Evolutionary conservation across 2,113 vertebrate genomes (phyloP).

Genomic region (Natator depressus): DNA sequence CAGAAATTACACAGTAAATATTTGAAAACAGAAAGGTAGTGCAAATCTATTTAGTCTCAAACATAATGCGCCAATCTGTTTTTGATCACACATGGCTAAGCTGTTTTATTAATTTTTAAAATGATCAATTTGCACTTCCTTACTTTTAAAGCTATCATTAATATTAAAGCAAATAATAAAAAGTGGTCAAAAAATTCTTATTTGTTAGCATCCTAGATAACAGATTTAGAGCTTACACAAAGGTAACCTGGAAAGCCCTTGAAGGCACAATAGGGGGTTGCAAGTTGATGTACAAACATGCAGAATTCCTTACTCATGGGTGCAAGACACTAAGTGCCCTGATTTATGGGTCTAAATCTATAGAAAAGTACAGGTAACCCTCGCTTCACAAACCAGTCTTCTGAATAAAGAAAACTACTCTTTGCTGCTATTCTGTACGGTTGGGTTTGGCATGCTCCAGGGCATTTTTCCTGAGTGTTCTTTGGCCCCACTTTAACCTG

Average conservation of each 20-base stretch:
- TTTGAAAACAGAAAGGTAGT: constrained; percentile 67
- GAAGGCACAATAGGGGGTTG: constrained; percentile 31
- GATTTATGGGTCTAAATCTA: constrained; percentile 57
- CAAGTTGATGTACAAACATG: constrained; percentile 60
- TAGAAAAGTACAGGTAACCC: constrained; percentile 54
- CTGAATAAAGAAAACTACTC: constrained; percentile 64
- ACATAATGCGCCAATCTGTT: constrained; percentile 57
- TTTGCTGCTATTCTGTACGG: constrained; percentile 18
- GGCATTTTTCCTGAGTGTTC: constrained; percentile 29
- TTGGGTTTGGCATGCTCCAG: constrained; percentile 63
- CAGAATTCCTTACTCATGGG: constrained; percentile 49
- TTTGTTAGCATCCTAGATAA: constrained; percentile 54
- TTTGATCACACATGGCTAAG: constrained; percentile 11
- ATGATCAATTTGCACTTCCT: constrained; percentile 67
- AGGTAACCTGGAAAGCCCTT: constrained; percentile 47
- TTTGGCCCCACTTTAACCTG: constrained; percentile 74
- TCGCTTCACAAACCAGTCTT: constrained; percentile 62
- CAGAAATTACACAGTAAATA: constrained; percentile 67
- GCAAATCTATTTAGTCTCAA: constrained; percentile 68
- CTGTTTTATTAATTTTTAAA: constrained; percentile 21
- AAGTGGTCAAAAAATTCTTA: constrained; percentile 7
- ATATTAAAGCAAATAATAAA: constrained; percentile 58
- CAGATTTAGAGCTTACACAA: constrained; percentile 73
- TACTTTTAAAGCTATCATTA: constrained; percentile 66
- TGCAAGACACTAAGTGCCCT: constrained; percentile 52